These are phyloP conservation scores for Hirundichthys speculiger DNA, from an alignment of 2,113 vertebrate species.

Conservation along the genomic window DNA sequence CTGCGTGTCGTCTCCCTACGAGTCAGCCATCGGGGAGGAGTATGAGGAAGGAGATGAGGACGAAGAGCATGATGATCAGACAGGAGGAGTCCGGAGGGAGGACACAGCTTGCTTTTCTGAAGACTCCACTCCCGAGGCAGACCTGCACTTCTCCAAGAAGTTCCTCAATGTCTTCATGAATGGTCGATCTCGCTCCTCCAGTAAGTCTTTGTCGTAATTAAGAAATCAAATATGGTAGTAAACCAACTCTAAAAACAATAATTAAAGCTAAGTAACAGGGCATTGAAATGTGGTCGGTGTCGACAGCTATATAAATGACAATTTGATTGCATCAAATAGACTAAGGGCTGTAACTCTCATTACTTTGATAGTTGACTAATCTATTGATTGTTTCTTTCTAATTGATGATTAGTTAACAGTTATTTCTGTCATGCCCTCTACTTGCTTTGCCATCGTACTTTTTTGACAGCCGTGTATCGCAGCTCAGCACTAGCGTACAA, in stretches of 20 bases:
- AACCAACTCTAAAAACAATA: neutral
- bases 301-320: too few relatives aligned
- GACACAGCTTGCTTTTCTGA: constrained; percentile 88
- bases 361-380: too few relatives aligned
- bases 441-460: too few relatives aligned
- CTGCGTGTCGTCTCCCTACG: constrained; percentile 93
- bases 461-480: too few relatives aligned
- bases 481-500: too few relatives aligned
- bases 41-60: constrained; percentile 89
- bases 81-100: constrained; percentile 75
- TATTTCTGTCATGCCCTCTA: too few relatives aligned
- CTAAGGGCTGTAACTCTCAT: too few relatives aligned
- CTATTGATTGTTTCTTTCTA: too few relatives aligned
- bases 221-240: neutral
- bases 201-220: constrained; percentile 82
- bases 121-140: constrained; percentile 89
- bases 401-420: too few relatives aligned
- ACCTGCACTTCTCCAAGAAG: constrained; percentile 95
- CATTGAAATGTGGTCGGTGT: too few relatives aligned
- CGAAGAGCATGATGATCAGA: constrained; percentile 72
- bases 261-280: too few relatives aligned
- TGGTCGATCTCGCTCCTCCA: constrained; percentile 92
- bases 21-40: constrained; percentile 92
- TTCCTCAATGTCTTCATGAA: constrained; percentile 99
- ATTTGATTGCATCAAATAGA: too few relatives aligned